Conservation (phyloP, 1,140 invertebrate genomes). For the Orius insidiosus region DNA sequence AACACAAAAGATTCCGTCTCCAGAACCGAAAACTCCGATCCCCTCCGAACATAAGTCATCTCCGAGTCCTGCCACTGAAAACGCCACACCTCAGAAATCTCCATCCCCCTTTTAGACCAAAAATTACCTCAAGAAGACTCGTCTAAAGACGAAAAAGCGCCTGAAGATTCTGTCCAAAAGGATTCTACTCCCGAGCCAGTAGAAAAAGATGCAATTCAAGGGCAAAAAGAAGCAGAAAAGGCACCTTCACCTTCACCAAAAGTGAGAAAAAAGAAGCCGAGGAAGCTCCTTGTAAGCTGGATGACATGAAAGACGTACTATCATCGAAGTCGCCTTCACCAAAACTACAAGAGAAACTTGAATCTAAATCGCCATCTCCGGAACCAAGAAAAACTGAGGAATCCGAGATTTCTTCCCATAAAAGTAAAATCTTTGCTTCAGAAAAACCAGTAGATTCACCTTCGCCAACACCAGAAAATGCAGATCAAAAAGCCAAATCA, state of each 20-base stretch:
- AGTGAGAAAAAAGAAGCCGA: too few relatives aligned
- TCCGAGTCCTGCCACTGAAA: not conserved
- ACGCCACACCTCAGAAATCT: constrained; percentile 15
- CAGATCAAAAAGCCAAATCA: too few relatives aligned
- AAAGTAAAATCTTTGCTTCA: not conserved
- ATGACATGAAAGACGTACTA: too few relatives aligned
- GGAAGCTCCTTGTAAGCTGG: too few relatives aligned
- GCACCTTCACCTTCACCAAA: too few relatives aligned
- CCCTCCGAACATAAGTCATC: not conserved
- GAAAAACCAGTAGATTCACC: too few relatives aligned
- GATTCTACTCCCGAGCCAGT: too few relatives aligned
- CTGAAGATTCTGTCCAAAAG: constrained; percentile 19
- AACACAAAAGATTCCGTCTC: not conserved
- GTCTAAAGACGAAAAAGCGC: too few relatives aligned
- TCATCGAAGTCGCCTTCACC: constrained; percentile 16
- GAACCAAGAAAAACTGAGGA: not conserved
- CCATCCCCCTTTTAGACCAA: constrained; percentile 12
- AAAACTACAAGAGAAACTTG: constrained; percentile 7
- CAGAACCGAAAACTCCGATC: not conserved
- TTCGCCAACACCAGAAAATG: too few relatives aligned
- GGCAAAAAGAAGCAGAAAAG: too few relatives aligned
- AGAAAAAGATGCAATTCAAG: too few relatives aligned
- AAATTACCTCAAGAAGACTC: constrained; percentile 22
- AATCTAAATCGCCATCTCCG: constrained; percentile 1
- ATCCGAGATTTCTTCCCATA: too few relatives aligned